phyloP scores from a whole-genome alignment of 2,113 vertebrate species.

The Macrotis lagotis region DNA sequence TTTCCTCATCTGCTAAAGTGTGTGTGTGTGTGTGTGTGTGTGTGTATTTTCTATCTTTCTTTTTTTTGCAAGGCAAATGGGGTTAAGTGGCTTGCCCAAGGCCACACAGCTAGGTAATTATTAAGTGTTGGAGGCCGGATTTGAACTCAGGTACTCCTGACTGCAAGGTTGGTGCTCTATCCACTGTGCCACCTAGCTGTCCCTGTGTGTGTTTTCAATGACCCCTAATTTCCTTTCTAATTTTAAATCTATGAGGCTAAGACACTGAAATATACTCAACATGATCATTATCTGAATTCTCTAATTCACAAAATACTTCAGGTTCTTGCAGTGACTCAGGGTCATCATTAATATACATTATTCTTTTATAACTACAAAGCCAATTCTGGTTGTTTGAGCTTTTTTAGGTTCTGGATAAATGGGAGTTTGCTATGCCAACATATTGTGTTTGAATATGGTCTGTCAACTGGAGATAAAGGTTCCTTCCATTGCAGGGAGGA shows the following conservation, averaged over 20 bases:
- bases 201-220: not conserved
- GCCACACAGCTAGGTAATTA: no score
- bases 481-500: constrained; percentile 30
- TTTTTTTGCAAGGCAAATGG: no score
- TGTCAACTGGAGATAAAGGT: constrained; percentile 23
- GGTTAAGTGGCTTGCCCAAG: no score
- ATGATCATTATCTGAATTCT: not conserved
- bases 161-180: no score
- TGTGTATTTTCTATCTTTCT: no score
- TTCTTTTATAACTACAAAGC: not conserved
- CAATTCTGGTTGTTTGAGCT: not conserved
- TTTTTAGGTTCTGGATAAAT: constrained; percentile 39
- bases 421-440: not conserved
- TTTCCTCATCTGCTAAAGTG: not conserved
- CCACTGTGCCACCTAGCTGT: no score
- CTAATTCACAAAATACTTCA: not conserved
- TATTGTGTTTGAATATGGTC: constrained; percentile 38
- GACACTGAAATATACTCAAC: not conserved
- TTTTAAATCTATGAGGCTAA: not conserved
- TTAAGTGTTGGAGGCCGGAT: no score
- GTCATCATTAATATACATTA: not conserved
- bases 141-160: no score
- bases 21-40: no score
- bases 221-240: not conserved
- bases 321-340: not conserved